Base-by-base conservation (phyloP, 2,113 vertebrate genomes). In the Atrichornis clamosus region DNA sequence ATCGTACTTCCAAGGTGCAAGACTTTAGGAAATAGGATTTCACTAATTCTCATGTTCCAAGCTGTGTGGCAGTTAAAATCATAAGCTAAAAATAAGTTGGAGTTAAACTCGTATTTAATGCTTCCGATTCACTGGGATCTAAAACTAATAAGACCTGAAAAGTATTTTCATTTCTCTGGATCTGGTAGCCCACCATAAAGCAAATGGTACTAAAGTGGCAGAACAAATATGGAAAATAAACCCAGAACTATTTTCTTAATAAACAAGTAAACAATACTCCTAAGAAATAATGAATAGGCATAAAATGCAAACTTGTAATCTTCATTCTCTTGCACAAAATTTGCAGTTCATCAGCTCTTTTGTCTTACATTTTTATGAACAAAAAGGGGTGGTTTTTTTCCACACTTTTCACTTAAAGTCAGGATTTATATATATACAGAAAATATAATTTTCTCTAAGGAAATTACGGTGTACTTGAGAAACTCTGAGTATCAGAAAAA, bases 321-420 rank as follows among this genome's bases (percentile, higher is more conserved):
- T 87, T 85, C 13, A 33, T 78, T 84, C 7, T 39, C 27, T 84
- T 83, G 41, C 10, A 69, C 13, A 55, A 67, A 82, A 70, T 46
- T 39, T 78, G 46, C 37, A 32, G 6, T 72, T 65, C 4, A 16
- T 58, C 46, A 46, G 14, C 28, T 84, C 16, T 65, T 92, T 80
- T 22, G 30, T 8, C 14, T 65, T 49, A 22, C 1, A 33, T 26
- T 80, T 88, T 59, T 72, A 44, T 18, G n/a, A 12, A 63, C 12
- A 84, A 9, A 37, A 50, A 10, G 5, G 15, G 6, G 1, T 11
- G 15, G 1, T 1, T 19, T 65, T 67, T 13, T 18, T 11, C 19
- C 26, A 20, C 6, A 10, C 6, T 59, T 87, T 28, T 37, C 72
- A 8, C 19, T 68, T 33, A 33, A 49, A 60, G 15, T 69, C 28